Evolutionary conservation across 2,888 invertebrate genomes (phyloP).

Genomic region (Tholera decimalis): DNA sequence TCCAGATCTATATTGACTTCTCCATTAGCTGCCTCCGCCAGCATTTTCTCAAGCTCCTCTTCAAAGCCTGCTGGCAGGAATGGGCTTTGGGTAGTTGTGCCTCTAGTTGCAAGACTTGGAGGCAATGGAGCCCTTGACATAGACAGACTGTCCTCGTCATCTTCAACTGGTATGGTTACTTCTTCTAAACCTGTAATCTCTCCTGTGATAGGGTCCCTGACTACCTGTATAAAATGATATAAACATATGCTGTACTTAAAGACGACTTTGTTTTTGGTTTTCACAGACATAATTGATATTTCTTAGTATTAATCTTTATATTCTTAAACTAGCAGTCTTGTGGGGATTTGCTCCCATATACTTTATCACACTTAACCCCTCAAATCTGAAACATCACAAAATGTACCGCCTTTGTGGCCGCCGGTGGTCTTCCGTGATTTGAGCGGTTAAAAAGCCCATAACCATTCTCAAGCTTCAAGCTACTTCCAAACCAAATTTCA

Average conservation of each 20-base stretch:
- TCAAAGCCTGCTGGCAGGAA: conserved; percentile 97
- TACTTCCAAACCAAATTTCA: too few species aligned
- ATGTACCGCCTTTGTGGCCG: too few species aligned
- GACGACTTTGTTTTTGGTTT: too few species aligned
- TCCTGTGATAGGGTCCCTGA: conserved; percentile 95
- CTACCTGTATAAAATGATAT: conserved; percentile 83
- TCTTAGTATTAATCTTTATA: background rate
- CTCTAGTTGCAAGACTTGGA: conserved; percentile 93
- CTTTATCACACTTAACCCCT: too few species aligned
- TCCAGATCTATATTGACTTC: conserved; percentile 84
- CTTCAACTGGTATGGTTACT: conserved; percentile 89
- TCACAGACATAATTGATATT: background rate
- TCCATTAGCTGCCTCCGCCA: conserved; percentile 78
- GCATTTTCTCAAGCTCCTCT: conserved; percentile 87
- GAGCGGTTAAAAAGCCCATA: too few species aligned
- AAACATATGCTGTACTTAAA: background rate
- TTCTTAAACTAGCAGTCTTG: too few species aligned
- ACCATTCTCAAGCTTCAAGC: too few species aligned
- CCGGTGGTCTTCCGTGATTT: too few species aligned
- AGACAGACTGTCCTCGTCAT: conserved; percentile 91
- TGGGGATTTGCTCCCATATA: too few species aligned
- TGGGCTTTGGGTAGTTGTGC: conserved; percentile 95
- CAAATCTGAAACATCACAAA: too few species aligned
- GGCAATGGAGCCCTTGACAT: conserved; percentile 95
- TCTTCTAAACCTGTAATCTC: conserved; percentile 92